phyloP scores from a whole-genome alignment of 2,113 vertebrate species.

The Gnathonemus longibarbis region DNA sequence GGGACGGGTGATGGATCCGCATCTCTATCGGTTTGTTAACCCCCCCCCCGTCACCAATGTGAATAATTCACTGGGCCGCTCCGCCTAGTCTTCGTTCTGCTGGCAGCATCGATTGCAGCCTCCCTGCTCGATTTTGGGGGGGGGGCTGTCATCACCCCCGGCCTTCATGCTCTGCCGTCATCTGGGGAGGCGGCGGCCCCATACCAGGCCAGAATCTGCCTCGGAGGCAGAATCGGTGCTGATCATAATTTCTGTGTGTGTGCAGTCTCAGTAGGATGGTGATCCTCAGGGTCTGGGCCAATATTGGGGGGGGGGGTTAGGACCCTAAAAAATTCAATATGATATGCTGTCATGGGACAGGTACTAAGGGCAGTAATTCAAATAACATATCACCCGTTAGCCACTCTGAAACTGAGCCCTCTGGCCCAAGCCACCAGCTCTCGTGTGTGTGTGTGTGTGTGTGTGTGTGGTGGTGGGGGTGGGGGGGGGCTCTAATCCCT shows the following conservation, averaged over 20 bases:
- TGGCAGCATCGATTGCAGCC: not conserved
- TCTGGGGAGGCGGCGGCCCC: not conserved
- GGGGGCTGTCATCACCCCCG: not conserved
- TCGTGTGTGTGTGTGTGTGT: conserved; percentile 14
- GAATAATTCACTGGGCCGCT: not conserved
- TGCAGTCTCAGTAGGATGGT: not conserved
- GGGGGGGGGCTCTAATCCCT: not conserved
- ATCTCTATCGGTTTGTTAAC: not conserved
- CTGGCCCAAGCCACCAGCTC: not conserved
- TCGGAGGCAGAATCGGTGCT: not conserved
- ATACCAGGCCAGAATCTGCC: not conserved
- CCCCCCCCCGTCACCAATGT: not conserved
- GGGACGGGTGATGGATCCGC: not conserved
- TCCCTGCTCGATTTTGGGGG: not conserved
- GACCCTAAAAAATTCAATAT: not conserved
- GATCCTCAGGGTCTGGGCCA: not conserved
- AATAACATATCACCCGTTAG: not conserved
- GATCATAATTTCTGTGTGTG: not conserved
- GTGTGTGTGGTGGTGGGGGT: not conserved
- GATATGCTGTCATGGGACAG: not conserved
- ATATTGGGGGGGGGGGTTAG: not conserved
- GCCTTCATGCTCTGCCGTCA: not conserved
- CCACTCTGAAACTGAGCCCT: not conserved
- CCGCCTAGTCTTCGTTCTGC: not conserved
- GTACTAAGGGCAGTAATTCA: not conserved